Base-by-base conservation (phyloP, 2,888 invertebrate genomes). In the Agonopterix heracliana region DNA sequence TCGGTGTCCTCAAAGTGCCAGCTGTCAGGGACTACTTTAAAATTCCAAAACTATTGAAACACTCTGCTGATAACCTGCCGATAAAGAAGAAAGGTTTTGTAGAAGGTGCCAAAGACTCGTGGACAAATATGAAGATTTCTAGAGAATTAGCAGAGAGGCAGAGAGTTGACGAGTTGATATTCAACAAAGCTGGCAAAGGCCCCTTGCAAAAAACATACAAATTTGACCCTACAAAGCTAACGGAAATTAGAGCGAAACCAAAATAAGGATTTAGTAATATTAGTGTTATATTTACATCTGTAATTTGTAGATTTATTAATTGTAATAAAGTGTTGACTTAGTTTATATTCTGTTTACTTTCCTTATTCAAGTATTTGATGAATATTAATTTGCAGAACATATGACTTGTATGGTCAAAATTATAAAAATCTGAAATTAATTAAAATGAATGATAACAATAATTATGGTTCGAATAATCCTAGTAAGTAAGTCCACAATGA, bases 171-270 rank as follows among this genome's bases (percentile, higher is more conserved):
- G 92, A 93, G 63, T 86, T 94, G 56, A 91, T 93, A 48, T 98
- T 98, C 69, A 92, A 93, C 51, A 91, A 91, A 74, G 96, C 97
- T 1, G 98, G 97, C 9, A 92, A 92, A 70, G 97, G 96, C 0
- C 95, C 98, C 0, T 68, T 98, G 43, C 91, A 93, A 38, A 97
- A 96, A 81, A 98, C 98, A 0, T 98, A 92, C 70, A 93, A 95
- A 77, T 93, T 91, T 73, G 94, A 98, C 78, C 97, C 98, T 1
- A 93, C 93, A 46, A 93, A 93, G 60, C 57, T 87, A 53, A 64
- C 84, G 50, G 78, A 80, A 61, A 66, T 91, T 26, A 78, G 90
- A 75, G 89, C 90, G n/a, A 91, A 92, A 74, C 78, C 90, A 60
- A 89, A 89, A 70, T 90, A 83, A 69, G 47, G 59, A 64, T 44